Percentiles rank a stretch among this genome's conserved stretches.
Conservation (phyloP, 2,888 invertebrate genomes). For the Nomada flava region DNA sequence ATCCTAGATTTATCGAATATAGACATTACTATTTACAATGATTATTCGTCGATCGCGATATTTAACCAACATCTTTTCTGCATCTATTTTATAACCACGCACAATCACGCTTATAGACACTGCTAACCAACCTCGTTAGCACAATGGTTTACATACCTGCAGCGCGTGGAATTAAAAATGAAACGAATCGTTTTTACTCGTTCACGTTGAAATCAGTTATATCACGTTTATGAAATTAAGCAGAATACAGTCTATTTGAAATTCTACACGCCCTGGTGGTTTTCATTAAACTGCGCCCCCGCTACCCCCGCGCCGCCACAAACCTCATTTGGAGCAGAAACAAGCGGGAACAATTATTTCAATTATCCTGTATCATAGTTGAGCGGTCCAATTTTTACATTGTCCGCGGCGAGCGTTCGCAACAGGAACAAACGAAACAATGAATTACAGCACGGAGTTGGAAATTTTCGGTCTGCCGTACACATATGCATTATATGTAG, state of each 20-base stretch:
- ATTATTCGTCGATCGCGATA: too few species aligned
- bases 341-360: conserved; percentile 20
- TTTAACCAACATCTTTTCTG: too few species aligned
- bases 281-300: not conserved
- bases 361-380: conserved; percentile 7
- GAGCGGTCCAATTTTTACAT: conserved; percentile 4
- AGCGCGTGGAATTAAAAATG: too few species aligned
- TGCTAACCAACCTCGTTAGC: too few species aligned
- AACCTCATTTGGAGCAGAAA: conserved; percentile 12
- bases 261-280: not conserved
- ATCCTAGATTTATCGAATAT: too few species aligned
- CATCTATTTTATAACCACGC: too few species aligned
- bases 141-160: too few species aligned
- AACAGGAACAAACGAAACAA: conserved; percentile 5
- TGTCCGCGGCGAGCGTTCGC: not conserved
- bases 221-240: not conserved
- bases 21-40: too few species aligned
- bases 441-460: not conserved
- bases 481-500: conserved; percentile 2
- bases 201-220: too few species aligned
- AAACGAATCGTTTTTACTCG: too few species aligned
- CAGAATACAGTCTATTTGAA: not conserved
- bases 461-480: conserved; percentile 3
- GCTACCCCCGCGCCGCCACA: not conserved
- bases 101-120: too few species aligned